Conservation (phyloP, 92 coral and sea anemone species). For the Parazoanthus darwini region DNA sequence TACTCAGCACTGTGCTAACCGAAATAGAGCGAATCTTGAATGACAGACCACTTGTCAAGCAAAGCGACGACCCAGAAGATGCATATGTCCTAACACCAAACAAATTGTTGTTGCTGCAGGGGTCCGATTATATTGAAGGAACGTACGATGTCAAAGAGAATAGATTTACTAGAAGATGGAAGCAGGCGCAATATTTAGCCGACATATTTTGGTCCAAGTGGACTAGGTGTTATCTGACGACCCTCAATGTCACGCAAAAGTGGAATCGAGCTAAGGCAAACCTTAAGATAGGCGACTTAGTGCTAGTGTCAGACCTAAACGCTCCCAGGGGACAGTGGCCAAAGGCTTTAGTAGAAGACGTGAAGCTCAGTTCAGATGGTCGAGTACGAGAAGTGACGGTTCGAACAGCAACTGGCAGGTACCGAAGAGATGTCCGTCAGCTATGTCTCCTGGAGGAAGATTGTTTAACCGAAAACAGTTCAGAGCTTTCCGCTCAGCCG, state of each 20-base stretch:
- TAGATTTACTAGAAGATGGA: neutral
- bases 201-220: conserved; percentile 5
- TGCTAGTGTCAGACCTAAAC: conserved; percentile 19
- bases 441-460: conserved; percentile 25
- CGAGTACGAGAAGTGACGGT: conserved; percentile 26
- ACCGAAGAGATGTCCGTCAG: conserved; percentile 20
- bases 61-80: neutral
- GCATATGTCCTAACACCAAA: neutral
- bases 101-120: neutral
- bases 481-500: neutral
- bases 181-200: neutral
- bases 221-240: neutral
- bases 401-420: conserved; percentile 9
- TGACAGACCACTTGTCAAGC: neutral
- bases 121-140: neutral
- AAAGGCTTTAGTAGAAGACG: conserved; percentile 29
- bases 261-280: neutral
- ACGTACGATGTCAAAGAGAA: neutral
- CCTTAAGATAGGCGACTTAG: neutral
- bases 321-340: conserved; percentile 41
- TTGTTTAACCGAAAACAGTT: neutral
- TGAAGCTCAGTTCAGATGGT: conserved; percentile 3
- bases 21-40: neutral
- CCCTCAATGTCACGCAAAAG: neutral
- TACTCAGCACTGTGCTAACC: neutral